A percentile compares a stretch with the other conserved stretches of the same genome.
These are phyloP conservation scores for Myiothlypis chrysogaster DNA, from an alignment of 2,797 vertebrate species.

Conservation along the genomic window DNA sequence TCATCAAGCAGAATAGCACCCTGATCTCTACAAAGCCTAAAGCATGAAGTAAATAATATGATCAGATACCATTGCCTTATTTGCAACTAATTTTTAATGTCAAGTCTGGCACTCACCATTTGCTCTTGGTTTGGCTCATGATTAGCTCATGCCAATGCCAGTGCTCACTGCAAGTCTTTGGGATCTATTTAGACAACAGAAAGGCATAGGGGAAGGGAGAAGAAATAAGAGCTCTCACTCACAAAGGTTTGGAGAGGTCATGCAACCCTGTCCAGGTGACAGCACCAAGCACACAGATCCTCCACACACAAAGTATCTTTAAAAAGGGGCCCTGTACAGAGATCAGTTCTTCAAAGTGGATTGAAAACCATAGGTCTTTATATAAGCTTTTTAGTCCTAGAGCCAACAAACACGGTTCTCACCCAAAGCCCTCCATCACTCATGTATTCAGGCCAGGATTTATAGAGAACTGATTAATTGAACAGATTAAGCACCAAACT, in stretches of 20 bases:
- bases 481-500: not conserved
- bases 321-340: accelerated
- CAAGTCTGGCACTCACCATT: not conserved
- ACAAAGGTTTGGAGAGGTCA: not conserved
- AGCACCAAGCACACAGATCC: not conserved
- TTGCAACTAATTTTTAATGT: not conserved
- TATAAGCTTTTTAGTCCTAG: not conserved
- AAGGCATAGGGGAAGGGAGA: not conserved
- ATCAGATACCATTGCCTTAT: not conserved
- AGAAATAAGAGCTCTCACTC: not conserved
- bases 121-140: not conserved
- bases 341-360: not conserved
- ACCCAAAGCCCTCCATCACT: not conserved
- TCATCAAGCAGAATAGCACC: not conserved
- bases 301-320: not conserved
- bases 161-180: not conserved
- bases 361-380: not conserved
- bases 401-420: not conserved
- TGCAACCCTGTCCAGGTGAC: not conserved
- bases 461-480: not conserved
- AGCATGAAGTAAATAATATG: not conserved
- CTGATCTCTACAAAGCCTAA: not conserved
- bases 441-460: not conserved
- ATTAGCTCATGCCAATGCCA: not conserved
- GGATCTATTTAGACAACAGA: not conserved